Conservation (phyloP, 2,113 vertebrate genomes). For the Myocastor coypus region DNA sequence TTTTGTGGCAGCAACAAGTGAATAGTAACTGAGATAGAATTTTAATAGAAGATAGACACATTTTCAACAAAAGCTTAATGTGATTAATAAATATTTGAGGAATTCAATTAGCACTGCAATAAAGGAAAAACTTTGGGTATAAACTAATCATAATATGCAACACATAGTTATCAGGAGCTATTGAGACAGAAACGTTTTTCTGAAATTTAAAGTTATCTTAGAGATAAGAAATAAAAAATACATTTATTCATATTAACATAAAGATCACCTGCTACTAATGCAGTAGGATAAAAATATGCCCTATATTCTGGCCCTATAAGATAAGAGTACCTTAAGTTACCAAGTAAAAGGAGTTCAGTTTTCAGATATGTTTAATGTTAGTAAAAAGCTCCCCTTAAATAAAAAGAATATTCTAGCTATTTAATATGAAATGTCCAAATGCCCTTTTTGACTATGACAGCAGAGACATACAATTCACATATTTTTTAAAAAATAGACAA, state of each 20-base stretch:
- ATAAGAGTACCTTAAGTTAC: not conserved
- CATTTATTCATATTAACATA: not conserved
- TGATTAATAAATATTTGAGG: not conserved
- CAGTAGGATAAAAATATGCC: not conserved
- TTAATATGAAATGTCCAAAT: not conserved
- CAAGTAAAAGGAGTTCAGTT: not conserved
- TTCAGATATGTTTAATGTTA: not conserved
- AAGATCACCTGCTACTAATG: not conserved
- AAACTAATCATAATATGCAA: not conserved
- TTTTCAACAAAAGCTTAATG: not conserved
- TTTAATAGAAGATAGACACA: not conserved
- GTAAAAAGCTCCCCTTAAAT: not conserved
- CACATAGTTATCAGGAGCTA: not conserved
- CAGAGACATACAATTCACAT: not conserved
- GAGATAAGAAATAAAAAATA: not conserved
- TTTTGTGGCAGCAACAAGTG: too few species aligned
- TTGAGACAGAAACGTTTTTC: not conserved
- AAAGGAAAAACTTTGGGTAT: not conserved
- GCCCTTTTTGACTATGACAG: not conserved
- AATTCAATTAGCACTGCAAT: not conserved
- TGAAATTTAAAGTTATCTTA: not conserved
- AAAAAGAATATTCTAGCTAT: not conserved
- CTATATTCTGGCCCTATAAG: too few species aligned
- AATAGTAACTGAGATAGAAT: too few species aligned
- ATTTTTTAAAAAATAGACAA: not conserved